These are phyloP conservation scores for Laupala kohalensis DNA, from an alignment of 1,140 invertebrate species.

Conservation along the genomic window DNA sequence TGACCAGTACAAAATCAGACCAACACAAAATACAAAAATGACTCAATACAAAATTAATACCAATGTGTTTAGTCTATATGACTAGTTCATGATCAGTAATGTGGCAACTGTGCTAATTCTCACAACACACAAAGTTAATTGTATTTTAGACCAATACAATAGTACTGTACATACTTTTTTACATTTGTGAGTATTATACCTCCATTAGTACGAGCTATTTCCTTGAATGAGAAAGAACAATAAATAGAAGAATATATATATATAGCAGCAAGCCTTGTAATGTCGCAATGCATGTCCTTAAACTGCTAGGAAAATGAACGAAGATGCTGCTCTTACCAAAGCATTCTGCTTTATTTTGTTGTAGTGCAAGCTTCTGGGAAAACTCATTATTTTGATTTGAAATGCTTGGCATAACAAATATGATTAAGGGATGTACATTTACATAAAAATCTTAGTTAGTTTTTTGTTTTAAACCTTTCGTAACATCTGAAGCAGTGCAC, in stretches of 20 bases:
- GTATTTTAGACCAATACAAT: background rate
- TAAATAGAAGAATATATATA: background rate
- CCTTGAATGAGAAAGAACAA: background rate
- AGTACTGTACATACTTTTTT: background rate
- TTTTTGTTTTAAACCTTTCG: conserved; percentile 18
- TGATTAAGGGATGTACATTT: background rate
- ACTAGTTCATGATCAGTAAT: background rate
- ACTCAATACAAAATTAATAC: background rate
- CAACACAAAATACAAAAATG: background rate
- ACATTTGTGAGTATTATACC: background rate
- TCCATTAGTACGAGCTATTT: background rate
- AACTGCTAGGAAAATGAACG: background rate
- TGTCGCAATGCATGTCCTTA: background rate
- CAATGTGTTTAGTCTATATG: background rate
- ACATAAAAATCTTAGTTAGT: conserved; percentile 12
- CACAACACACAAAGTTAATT: background rate
- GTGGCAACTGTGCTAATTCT: background rate
- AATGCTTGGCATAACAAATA: too few species aligned
- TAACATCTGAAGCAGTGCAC: conserved; percentile 8
- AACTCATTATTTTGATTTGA: background rate
- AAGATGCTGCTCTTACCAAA: background rate
- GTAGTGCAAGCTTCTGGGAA: background rate
- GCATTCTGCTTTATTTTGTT: background rate
- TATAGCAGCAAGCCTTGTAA: background rate
- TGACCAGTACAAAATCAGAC: background rate